Evolutionary conservation across 2,113 vertebrate genomes (phyloP), one percentile per base, ranked within the genome.

Genomic region (Castor canadensis): DNA sequence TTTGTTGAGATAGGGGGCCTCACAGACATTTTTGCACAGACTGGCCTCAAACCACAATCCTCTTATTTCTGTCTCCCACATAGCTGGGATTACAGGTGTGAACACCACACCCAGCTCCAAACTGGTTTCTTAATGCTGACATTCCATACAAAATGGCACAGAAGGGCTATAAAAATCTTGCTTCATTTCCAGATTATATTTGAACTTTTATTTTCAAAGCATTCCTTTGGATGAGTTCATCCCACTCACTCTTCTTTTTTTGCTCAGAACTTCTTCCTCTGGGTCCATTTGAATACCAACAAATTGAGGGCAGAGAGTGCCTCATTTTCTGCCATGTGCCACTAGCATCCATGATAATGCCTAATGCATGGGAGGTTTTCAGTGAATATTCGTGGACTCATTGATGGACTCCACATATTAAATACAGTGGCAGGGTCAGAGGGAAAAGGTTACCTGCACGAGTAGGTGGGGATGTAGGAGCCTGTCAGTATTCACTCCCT

Each of bases 201-300:
- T 85, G 72, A 71, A 66, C 60, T 91, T 87, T 94, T 69, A 67
- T 73, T 90, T 95, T 88, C 90, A 95, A 81, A 86, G 60, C 32
- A 28, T 32, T 11, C 17, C 81, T 92, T 80, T 35, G 52, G 60
- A 76, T 80, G 64, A 17, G 40, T 40, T 40, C 11, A 49, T 58
- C 6, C 17, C 6, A 17, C 40, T 85, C 22, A 58, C 54, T 52
- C n/a, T 38, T 32, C 16, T 40, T 96, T 96, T 96, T 35, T 71
- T 54, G 17, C 43, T 83, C 56, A 35, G 77, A 86, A 84, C 26
- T 20, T 16, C 35, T 93, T 77, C 69, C 60, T 64, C 58, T 1
- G 58, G 72, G n/a, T 22, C 38, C 9, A 26, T 58, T 17, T 49
- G 76, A 67, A n/a, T 32, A 17, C 19, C 82, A 60, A 13, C 3